Base-by-base conservation (phyloP, 2,888 invertebrate species). In the Lampropteryx suffumata region DNA sequence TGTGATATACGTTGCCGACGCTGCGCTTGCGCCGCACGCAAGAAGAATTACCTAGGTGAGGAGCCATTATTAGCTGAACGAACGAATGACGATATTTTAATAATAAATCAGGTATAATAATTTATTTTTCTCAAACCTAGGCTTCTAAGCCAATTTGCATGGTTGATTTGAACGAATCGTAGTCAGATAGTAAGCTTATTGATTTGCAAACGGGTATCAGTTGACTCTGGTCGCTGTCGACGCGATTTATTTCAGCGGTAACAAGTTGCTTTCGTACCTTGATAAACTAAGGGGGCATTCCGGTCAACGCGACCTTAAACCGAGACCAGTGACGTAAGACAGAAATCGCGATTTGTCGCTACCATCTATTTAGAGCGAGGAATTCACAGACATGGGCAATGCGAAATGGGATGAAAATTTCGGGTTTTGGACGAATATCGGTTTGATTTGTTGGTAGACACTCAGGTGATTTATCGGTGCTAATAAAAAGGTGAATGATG, bases 1-100 rank as follows among this genome's bases (percentile, higher is more conserved):
- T 81, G 75, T 82, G 71, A 78, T 77, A 79, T 73, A 73, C 69
- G 73, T 71, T 69, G 67, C 71, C 52, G 62, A 62, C 64, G 58
- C 61, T 69, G 74, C 76, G 73, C 72, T 62, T 68, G 69, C 75
- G 67, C 67, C 62, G 56, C 73, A 72, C 72, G 76, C 72, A 65
- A 51, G 30, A 14, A n/a, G n/a, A n/a, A n/a, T n/a, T n/a, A n/a
- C n/a, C n/a, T n/a, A n/a, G n/a, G n/a, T n/a, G n/a, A n/a, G n/a
- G n/a, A n/a, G n/a, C n/a, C n/a, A n/a, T n/a, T n/a, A n/a, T n/a
- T n/a, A n/a, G n/a, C n/a, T n/a, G n/a, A n/a, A n/a, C n/a, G n/a
- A n/a, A n/a, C n/a, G n/a, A n/a, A n/a, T n/a, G n/a, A n/a, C n/a
- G n/a, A n/a, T n/a, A n/a, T n/a, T n/a, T n/a, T n/a, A n/a, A n/a